Evolutionary conservation across 2,113 vertebrate species (phyloP), one percentile per base, ranked within the genome.

Genomic region (Platichthys flesus): DNA sequence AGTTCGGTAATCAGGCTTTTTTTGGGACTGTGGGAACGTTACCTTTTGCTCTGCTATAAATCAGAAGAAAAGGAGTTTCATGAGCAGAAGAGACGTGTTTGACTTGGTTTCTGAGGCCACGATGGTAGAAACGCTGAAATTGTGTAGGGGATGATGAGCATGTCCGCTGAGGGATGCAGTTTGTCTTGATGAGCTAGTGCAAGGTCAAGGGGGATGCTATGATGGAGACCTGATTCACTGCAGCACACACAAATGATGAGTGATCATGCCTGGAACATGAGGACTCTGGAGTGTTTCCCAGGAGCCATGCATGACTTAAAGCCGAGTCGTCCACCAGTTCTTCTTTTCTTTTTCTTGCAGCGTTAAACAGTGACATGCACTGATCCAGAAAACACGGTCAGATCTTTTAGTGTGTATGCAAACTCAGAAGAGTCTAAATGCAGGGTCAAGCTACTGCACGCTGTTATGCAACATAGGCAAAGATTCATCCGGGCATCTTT

Each of bases 191-290:
- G 77, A 81, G 64, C 60, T 0, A 58, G 60, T 52, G 52, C 1
- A 2, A 67, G 56, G 74, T 88, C 75, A 76, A 56, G 72, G 59
- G 20, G 55, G 70, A 76, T 66, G 63, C 42, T 21, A 47, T 79
- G 71, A 81, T 58, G 76, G 63, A 83, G 82, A 47, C 47, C 61
- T 82, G 79, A 88, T 84, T 87, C 78, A 89, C 67, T 52, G 74
- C 82, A 40, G 74, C 58, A 45, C 63, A 60, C 45, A 21, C 72
- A 80, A 61, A 76, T 64, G 49, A 87, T 70, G 83, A 83, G 70
- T 8, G 62, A 80, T 83, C 81, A 83, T 52, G 82, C 79, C 56
- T 59, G 51, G 26, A 81, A 71, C 71, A 79, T 60, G 78, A 74
- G 45, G 67, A 62, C 65, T 59, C 64, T 76, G 76, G 79, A 67